These are phyloP conservation scores for Serilophus lunatus DNA, from an alignment of 2,113 vertebrate genomes.

Conservation along the genomic window DNA sequence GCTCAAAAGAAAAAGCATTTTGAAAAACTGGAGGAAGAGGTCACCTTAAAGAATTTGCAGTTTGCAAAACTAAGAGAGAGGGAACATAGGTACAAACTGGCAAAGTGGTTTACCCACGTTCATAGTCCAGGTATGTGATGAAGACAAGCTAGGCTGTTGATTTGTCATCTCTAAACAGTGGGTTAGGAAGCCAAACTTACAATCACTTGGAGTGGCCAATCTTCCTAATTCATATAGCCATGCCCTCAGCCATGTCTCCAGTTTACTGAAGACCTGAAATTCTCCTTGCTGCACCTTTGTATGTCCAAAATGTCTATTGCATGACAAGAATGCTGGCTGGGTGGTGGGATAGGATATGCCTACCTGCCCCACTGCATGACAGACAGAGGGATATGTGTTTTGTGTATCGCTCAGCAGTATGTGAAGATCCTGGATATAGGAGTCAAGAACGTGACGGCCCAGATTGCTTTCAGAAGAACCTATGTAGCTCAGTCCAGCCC, in stretches of 20 bases:
- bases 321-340: not conserved
- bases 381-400: not conserved
- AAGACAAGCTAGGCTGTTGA: fast-evolving
- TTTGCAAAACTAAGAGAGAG: not conserved
- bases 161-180: not conserved
- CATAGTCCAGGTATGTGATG: not conserved
- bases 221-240: not conserved
- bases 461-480: not conserved
- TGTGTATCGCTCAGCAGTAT: not conserved
- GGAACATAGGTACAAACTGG: not conserved
- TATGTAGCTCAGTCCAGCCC: not conserved
- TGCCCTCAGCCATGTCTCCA: fast-evolving
- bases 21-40: not conserved
- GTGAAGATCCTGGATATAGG: not conserved
- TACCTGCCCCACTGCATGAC: fast-evolving
- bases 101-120: not conserved
- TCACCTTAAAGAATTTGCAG: not conserved
- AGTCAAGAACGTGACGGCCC: not conserved
- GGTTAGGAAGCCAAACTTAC: not conserved
- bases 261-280: not conserved
- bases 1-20: not conserved
- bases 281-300: not conserved
- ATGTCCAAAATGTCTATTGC: not conserved
- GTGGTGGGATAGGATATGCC: not conserved
- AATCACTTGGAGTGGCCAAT: not conserved